Base-by-base conservation (phyloP, 2,888 invertebrate genomes). In the Tipula unca region DNA sequence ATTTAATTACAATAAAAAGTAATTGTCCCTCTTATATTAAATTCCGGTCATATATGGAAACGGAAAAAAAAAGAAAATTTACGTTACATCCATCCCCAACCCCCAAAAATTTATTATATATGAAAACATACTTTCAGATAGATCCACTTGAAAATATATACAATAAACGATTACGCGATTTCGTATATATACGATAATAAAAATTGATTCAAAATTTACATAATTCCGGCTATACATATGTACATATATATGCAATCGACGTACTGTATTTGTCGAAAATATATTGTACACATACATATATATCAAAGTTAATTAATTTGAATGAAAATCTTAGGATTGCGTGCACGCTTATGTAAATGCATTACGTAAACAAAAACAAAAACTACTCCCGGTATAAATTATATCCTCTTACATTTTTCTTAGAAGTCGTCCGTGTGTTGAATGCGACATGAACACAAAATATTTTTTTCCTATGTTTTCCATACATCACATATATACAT, bases 1-100 rank as follows among this genome's bases (percentile, higher is more conserved):
- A 69, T 69, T 69, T 69, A 69, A 69, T 69, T 69, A 69, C 69
- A 69, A 69, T 69, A 69, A 69, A 69, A 69, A 69, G 69, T 69
- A 25, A 69, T 69, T 69, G 69, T 10, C 25, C 48, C 48, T 5
- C 17, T 54, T 17, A 54, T 54, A 17, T 54, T 69, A 20, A 69
- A 48, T 48, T 48, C 17, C 17, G 6, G 17, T 48, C 48, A 8
- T 48, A 48, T 48, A 69, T n/a, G n/a, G n/a, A n/a, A n/a, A n/a
- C n/a, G n/a, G n/a, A n/a, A n/a, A n/a, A n/a, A n/a, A n/a, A n/a
- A n/a, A 69, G 3, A 69, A 10, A 25, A 25, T 69, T 69, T 69
- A 69, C 25, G 69, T 25, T 69, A 69, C 25, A 69, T 69, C 69
- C 25, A n/a, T 25, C 69, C 25, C 25, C 25, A 3, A 8, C 69